Evolutionary conservation across 2,888 invertebrate genomes (phyloP).

Genomic region (Microplitis deprimator): DNA sequence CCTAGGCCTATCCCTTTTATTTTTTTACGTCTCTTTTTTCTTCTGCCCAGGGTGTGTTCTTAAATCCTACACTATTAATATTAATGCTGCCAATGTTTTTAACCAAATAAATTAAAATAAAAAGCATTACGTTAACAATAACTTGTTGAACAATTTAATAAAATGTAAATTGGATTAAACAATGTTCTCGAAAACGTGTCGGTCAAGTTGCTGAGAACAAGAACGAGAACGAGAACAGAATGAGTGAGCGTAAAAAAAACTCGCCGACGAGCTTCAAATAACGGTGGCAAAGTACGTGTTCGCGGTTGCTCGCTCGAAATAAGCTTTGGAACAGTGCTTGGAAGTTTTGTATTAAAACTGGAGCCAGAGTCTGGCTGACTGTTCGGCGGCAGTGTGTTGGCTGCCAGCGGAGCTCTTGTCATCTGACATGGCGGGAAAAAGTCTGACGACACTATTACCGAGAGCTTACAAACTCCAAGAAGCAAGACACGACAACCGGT

Average conservation of each 20-base stretch:
- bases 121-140: too few relatives aligned
- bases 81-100: neutral
- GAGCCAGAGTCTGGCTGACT: neutral
- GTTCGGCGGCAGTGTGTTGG: neutral
- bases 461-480: conserved; percentile 35
- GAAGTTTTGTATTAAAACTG: conserved; percentile 32
- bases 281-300: conserved; percentile 26
- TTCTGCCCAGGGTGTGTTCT: conserved; percentile 25
- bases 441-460: conserved; percentile 3
- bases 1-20: conserved; percentile 49
- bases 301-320: neutral
- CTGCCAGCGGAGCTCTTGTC: neutral
- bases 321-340: conserved; percentile 17
- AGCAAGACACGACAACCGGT: conserved; percentile 2
- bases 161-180: neutral
- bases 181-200: neutral
- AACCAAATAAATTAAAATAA: neutral
- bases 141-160: neutral
- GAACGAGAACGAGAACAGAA: neutral
- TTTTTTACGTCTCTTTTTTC: conserved; percentile 19
- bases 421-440: neutral
- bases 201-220: neutral
- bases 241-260: conserved; percentile 7
- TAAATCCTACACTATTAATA: conserved; percentile 6
- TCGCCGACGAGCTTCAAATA: conserved; percentile 21